A percentile compares a stretch with the other conserved stretches of the same genome.
Evolutionary conservation across 2,113 vertebrate species (phyloP).

Genomic region (Microcebus ravelobensis): DNA sequence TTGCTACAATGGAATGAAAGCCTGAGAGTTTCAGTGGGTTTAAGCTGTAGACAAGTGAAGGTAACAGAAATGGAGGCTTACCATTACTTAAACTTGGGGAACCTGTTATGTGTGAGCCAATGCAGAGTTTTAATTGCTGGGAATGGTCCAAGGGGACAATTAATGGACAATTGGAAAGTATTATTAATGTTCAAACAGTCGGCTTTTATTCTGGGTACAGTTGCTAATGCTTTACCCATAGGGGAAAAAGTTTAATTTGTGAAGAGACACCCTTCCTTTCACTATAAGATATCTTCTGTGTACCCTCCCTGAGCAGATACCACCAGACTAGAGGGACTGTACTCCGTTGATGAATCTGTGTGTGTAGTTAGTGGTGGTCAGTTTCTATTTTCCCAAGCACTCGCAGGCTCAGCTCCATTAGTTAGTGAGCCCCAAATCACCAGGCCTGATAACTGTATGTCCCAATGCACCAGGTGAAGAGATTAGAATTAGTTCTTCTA

Average conservation of each 20-base stretch:
- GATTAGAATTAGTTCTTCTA: background rate
- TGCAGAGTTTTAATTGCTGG: background rate
- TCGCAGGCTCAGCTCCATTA: background rate
- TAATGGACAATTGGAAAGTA: background rate
- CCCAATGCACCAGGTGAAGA: background rate
- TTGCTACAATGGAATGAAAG: background rate
- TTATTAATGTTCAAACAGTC: background rate
- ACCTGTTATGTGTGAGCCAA: background rate
- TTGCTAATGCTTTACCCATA: background rate
- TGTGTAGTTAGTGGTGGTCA: background rate
- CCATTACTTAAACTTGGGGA: background rate
- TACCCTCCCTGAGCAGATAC: background rate
- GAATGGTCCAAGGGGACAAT: background rate
- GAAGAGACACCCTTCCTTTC: background rate
- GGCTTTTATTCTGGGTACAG: background rate
- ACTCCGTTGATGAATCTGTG: rapidly evolving
- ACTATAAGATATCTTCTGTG: background rate
- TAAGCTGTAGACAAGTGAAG: background rate
- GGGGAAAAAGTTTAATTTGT: background rate
- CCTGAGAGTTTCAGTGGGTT: background rate
- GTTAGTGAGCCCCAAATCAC: background rate
- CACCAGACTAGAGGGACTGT: background rate
- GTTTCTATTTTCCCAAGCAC: background rate
- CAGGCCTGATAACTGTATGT: background rate
- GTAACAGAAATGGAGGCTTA: background rate